Percentiles rank a stretch among this genome's conserved stretches.
Evolutionary conservation across 64 coral and sea anemone species (phyloP).

Genomic region (Montipora efflorescens): DNA sequence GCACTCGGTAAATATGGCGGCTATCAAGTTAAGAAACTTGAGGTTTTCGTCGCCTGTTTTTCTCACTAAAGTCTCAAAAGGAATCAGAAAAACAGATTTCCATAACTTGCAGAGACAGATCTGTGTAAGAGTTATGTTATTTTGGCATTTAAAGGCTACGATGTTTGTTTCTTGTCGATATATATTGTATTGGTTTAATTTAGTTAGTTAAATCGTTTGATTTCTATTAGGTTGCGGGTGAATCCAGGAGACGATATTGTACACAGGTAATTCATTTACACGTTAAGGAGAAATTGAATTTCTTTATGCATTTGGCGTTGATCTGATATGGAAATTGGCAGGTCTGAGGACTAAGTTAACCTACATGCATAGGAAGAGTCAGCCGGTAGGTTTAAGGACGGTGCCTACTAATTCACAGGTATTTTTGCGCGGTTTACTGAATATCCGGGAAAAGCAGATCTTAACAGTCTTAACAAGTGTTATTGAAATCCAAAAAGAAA

Average conservation of each 20-base stretch:
- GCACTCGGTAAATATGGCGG: conserved; percentile 16
- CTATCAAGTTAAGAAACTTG: background rate
- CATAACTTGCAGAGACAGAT: background rate
- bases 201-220: background rate
- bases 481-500: no score
- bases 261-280: background rate
- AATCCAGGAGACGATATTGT: background rate
- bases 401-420: no score
- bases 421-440: no score
- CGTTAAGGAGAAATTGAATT: background rate
- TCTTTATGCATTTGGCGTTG: no score
- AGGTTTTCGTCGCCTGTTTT: background rate
- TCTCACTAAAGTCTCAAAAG: background rate
- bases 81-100: background rate
- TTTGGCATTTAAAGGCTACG: background rate
- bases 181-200: no score
- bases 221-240: conserved; percentile 9
- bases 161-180: no score
- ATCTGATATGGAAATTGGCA: no score
- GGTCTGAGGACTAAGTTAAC: no score
- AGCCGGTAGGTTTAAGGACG: no score
- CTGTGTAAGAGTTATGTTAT: background rate
- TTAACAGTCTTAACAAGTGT: no score
- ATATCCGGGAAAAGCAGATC: no score
- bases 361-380: no score